A percentile compares a stretch with the other conserved stretches of the same genome.
phyloP scores from a whole-genome alignment of 2,888 invertebrate species.

The Panzeria rudis region DNA sequence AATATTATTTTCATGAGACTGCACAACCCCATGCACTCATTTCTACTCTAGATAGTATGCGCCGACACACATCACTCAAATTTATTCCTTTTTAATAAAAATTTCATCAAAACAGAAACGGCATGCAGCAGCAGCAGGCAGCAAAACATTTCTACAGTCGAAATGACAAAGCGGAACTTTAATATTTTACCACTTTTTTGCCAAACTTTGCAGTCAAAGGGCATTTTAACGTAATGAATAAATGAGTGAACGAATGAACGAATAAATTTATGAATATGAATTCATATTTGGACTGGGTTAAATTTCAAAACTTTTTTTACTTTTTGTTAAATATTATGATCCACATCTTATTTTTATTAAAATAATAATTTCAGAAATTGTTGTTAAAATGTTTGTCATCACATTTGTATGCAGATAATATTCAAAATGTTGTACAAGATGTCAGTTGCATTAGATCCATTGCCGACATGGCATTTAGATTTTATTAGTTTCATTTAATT shows the following conservation, averaged over 20 bases:
- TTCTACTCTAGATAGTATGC: slow-evolving; percentile 12
- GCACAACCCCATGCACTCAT: not conserved
- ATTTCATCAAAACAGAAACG: slow-evolving; percentile 11
- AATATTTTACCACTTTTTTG: slow-evolving; percentile 31
- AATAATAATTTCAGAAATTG: not conserved
- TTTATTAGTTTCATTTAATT: not conserved
- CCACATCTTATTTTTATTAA: not conserved
- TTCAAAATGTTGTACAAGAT: not conserved
- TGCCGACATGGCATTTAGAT: not conserved
- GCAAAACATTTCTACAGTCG: slow-evolving; percentile 32
- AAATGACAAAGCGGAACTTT: slow-evolving; percentile 49
- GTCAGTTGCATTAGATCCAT: not conserved
- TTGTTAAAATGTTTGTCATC: not conserved
- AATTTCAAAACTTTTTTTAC: not conserved
- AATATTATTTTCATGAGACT: not conserved
- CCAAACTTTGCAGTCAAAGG: slow-evolving; percentile 44
- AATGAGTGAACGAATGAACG: slow-evolving; percentile 14
- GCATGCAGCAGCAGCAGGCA: slow-evolving; percentile 14
- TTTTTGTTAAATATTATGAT: not conserved
- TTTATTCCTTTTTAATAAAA: not conserved
- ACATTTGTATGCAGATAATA: not conserved
- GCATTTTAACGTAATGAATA: slow-evolving; percentile 57
- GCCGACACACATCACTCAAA: slow-evolving; percentile 13
- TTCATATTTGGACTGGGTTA: not conserved
- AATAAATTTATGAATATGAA: not conserved